Conservation (phyloP, 2,888 invertebrate genomes). For the Amblyjoppa proteus region DNA sequence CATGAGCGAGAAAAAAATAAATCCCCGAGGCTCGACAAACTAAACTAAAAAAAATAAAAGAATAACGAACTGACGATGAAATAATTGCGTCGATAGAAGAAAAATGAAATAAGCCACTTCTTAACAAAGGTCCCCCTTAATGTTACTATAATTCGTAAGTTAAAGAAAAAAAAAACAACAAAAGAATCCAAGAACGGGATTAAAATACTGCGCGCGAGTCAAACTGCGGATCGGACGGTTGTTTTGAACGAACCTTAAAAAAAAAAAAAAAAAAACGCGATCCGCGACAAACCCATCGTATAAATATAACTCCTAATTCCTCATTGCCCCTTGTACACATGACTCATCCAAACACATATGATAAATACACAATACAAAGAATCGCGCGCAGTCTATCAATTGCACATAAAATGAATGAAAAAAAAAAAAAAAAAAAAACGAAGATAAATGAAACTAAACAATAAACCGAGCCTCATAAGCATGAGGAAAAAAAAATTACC, state of each 20-base stretch:
- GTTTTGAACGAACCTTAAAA: conserved; percentile 30
- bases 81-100: conserved; percentile 19
- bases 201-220: conserved; percentile 61
- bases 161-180: conserved; percentile 16
- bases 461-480: conserved; percentile 31
- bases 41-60: conserved; percentile 64
- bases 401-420: conserved; percentile 70
- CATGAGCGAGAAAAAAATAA: not conserved
- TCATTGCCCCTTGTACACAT: conserved; percentile 54
- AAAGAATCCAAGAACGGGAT: conserved; percentile 50
- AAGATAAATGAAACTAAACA: conserved; percentile 39
- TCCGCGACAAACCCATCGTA: conserved; percentile 43
- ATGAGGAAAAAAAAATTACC: conserved; percentile 39
- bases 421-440: not conserved
- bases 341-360: conserved; percentile 42
- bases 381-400: conserved; percentile 82
- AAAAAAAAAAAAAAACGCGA: conserved; percentile 44
- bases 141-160: conserved; percentile 73
- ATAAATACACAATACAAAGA: conserved; percentile 58
- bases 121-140: conserved; percentile 79
- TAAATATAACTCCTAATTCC: conserved; percentile 57
- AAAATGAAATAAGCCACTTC: conserved; percentile 72
- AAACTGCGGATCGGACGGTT: conserved; percentile 7
- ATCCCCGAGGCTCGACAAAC: conserved; percentile 77
- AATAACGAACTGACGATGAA: conserved; percentile 60